Base-by-base conservation (phyloP, 2,888 invertebrate species). In the Megastigmus dorsalis region DNA sequence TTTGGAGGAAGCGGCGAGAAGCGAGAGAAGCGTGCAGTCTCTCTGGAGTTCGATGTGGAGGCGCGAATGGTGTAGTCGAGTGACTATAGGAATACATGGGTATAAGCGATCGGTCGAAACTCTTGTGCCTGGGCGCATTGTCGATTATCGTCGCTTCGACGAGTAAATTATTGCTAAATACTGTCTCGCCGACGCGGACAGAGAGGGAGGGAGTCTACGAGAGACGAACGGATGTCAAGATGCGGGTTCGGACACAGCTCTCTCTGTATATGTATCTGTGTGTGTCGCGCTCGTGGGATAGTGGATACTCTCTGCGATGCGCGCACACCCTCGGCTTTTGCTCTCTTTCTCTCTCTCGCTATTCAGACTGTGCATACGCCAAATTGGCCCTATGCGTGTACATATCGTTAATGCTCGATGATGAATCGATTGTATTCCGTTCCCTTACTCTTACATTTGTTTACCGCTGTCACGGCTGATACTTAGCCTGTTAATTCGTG, bases 81-180 rank as follows among this genome's bases (percentile, higher is more conserved):
- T 15, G 26, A 7, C 26, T n/a, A 30, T 7, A n/a, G n/a, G n/a
- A n/a, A n/a, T n/a, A n/a, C n/a, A n/a, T n/a, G 6, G 20, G 15
- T 15, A 13, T 26, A 1, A 2, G 13, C 13, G 36, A 54, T 55
- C 18, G 23, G 20, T 30, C 30, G 33, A 33, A 26, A 28, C 30
- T 3, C 9, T 55, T 20, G 13, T 55, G 41, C 26, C n/a, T 55
- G n/a, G 45, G n/a, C 57, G 45, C 10, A 55, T 65, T 63, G 26
- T 63, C 36, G 50, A 30, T 43, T 36, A 43, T 28, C 50, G 33
- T 10, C 20, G 36, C 15, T n/a, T 3, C 38, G 15, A 13, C 55
- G 20, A 38, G 79, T 82, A 82, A 83, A 83, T 83, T 82, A 82
- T 80, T 79, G 82, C 81, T 83, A 83, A 83, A 84, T 77, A 78